Base-by-base conservation (phyloP, 1,140 invertebrate genomes). In the Rhopalosiphum padi region DNA sequence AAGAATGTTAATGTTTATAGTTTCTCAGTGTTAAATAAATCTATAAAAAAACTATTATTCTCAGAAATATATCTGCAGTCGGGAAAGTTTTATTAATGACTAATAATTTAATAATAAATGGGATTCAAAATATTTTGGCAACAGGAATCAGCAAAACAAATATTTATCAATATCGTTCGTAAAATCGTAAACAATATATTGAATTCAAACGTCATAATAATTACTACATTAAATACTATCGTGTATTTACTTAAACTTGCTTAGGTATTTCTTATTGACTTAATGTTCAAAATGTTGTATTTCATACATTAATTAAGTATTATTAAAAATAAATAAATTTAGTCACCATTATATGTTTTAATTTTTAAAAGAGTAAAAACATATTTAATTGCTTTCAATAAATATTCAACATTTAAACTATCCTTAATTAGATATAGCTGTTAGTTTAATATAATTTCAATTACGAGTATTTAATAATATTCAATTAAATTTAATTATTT, bases 101-200 rank as follows among this genome's bases (percentile, higher is more conserved):
- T 89, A 53, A 51, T 51, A 53, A 89, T 89, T 53, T 37, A 53
- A 7, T 55, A 2, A 35, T 53, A 18, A 87, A 87, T 51, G 11
- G 23, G 22, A 21, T 51, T 87, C 35, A 55, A 37, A 89, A 89
- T 25, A 55, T 53, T 89, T 89, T 89, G 51, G 51, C 88, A 89
- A 55, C 21, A 35, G 23, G 30, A 41, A 55, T 37, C 11, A 53
- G 22, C 87, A 22, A 23, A 89, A 55, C 23, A 55, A 89, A 41
- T 55, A 55, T 55, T 89, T 55, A 89, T 37, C 87, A 37, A 89
- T 60, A 68, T 37, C 35, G 7, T 55, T 53, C 48, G 51, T 89
- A 55, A 89, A 21, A 41, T 53, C 48, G 51, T 89, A 55, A 89
- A 55, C 88, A 89, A 89, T 30, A 8, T 51, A 89, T 53, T 23